phyloP scores from a whole-genome alignment of 2,113 vertebrate genomes.

The Brachyhypopomus occidentalis region DNA sequence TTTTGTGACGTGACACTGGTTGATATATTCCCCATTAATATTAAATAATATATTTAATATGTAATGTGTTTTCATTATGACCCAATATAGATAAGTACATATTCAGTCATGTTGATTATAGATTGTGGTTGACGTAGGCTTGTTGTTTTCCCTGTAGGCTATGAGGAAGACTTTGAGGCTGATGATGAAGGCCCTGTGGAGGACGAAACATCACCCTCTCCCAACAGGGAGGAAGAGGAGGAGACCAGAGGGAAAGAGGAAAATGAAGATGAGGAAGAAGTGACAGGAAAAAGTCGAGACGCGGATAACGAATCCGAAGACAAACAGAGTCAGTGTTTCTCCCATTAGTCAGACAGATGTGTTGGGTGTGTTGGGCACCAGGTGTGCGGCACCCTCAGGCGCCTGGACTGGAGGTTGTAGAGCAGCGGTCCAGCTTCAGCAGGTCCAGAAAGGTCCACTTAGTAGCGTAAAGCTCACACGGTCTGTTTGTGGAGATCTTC shows the following conservation, averaged over 20 bases:
- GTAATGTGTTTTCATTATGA: too few species aligned
- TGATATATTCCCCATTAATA: too few species aligned
- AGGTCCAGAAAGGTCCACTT: too few species aligned
- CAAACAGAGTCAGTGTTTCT: slow-evolving; percentile 70
- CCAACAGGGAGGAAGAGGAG: slow-evolving; percentile 60
- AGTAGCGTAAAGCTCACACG: too few species aligned
- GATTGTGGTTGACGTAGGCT: neutral
- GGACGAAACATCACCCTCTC: slow-evolving; percentile 68
- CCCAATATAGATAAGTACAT: neutral
- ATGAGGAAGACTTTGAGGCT: slow-evolving; percentile 92
- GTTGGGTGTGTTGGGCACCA: too few species aligned
- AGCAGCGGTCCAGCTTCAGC: too few species aligned
- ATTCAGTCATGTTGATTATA: neutral
- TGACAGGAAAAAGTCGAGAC: slow-evolving; percentile 51
- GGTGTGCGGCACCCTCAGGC: too few species aligned
- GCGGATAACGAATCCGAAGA: slow-evolving; percentile 68
- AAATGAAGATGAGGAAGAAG: slow-evolving; percentile 48
- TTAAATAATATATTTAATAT: too few species aligned
- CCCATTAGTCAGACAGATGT: too few species aligned
- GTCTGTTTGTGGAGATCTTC: too few species aligned
- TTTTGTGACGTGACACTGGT: too few species aligned
- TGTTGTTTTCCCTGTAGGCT: slow-evolving; percentile 73
- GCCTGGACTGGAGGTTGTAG: too few species aligned
- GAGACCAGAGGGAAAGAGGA: slow-evolving; percentile 48
- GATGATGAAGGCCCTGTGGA: slow-evolving; percentile 79